phyloP scores from a whole-genome alignment of 2,888 invertebrate genomes.

The Dicycla oo region DNA sequence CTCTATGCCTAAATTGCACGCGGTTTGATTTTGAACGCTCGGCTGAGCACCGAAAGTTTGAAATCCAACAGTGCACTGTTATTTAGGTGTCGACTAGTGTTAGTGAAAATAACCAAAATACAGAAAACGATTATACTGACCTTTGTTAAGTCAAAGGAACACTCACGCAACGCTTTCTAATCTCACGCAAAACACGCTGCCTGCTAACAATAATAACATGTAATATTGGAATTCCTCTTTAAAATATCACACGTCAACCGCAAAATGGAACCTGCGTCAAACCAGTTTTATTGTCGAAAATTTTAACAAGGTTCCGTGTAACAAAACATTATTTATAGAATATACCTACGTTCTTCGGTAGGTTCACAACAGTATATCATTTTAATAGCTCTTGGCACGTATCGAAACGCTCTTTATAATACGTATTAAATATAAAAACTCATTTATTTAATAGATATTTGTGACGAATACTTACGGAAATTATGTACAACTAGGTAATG shows the following conservation, averaged over 20 bases:
- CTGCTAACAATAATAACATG: background rate
- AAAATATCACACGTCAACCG: slow-evolving; percentile 41
- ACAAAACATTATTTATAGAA: slow-evolving; percentile 29
- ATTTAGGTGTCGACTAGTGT: background rate
- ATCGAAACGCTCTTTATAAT: slow-evolving; percentile 28
- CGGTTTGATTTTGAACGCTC: background rate
- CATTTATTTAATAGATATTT: slow-evolving; percentile 31
- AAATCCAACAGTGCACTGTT: background rate
- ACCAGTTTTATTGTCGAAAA: slow-evolving; percentile 32
- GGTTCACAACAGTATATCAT: slow-evolving; percentile 36
- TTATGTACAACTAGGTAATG: slow-evolving; percentile 28
- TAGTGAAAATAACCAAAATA: background rate
- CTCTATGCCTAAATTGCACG: too few species aligned
- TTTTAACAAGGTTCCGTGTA: slow-evolving; percentile 17
- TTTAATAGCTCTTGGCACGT: slow-evolving; percentile 57
- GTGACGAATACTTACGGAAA: slow-evolving; percentile 29
- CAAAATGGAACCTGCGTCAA: slow-evolving; percentile 39
- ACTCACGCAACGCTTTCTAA: background rate
- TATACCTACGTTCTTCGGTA: slow-evolving; percentile 9
- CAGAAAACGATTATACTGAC: background rate
- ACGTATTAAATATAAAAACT: slow-evolving; percentile 51
- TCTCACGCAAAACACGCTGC: background rate
- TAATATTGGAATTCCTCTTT: slow-evolving; percentile 27
- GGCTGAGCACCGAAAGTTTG: background rate
- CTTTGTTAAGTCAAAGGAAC: background rate